Percentiles rank a stretch among this genome's conserved stretches.
Conservation (phyloP, 2,888 invertebrate genomes). For the Pyrrhopygopsis socrates region DNA sequence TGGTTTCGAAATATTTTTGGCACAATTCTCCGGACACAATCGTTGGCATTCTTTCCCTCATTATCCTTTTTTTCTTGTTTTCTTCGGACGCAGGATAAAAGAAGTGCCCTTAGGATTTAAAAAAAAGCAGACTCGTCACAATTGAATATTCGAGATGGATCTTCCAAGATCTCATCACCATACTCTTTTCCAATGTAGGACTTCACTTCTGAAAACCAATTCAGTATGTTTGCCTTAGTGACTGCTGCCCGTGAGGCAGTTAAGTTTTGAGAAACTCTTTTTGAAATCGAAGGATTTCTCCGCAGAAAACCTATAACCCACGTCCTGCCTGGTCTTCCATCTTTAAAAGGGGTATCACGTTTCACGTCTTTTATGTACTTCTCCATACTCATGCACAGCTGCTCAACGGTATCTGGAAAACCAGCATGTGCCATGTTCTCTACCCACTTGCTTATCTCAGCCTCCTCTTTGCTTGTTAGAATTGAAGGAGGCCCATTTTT, state of each 20-base stretch:
- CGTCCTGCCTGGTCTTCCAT: constrained; percentile 62
- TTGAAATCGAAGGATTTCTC: constrained; percentile 78
- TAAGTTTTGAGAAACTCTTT: constrained; percentile 82
- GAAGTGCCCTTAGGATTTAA: constrained; percentile 79
- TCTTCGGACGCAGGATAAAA: too few species aligned
- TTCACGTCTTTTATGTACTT: constrained; percentile 51
- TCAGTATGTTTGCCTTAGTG: not conserved
- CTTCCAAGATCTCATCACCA: not conserved
- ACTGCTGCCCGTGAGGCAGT: constrained; percentile 71
- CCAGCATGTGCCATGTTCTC: constrained; percentile 47
- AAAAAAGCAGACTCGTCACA: constrained; percentile 82
- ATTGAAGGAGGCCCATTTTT: constrained; percentile 80
- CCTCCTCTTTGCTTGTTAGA: constrained; percentile 78
- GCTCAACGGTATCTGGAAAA: constrained; percentile 44
- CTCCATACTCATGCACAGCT: constrained; percentile 51
- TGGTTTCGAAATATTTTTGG: too few species aligned
- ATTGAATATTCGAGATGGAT: constrained; percentile 72
- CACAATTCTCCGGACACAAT: too few species aligned
- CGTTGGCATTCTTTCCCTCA: too few species aligned
- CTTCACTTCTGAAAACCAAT: not conserved
- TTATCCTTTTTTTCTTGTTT: too few species aligned
- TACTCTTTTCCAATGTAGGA: not conserved
- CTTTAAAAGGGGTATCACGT: constrained; percentile 29
- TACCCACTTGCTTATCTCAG: constrained; percentile 73
- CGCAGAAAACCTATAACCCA: constrained; percentile 69